Base-by-base conservation (phyloP, 1,140 invertebrate species). In the Drosophila tani region DNA sequence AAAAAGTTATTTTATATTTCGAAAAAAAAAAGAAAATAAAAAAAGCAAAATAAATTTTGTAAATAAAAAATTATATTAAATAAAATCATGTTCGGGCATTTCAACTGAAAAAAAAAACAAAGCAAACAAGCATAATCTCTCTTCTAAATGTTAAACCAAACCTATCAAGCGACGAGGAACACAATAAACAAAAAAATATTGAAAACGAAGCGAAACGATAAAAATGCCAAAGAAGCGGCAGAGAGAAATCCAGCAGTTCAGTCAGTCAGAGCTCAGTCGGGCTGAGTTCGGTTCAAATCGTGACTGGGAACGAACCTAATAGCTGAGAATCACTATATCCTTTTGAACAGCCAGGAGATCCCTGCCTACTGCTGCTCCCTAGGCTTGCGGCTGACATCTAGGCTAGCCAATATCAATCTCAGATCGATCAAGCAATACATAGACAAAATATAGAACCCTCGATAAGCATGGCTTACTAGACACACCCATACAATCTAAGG, bases 381-480 rank as follows among this genome's bases (percentile, higher is more conserved):
- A 21, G 53, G 50, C 45, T 73, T 73, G 57, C 50, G 49, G 56
- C 62, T 51, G 71, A 76, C 51, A 66, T 66, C 62, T 76, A 76
- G 69, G 73, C 62, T 76, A 76, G 74, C 74, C 74, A 76, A 76
- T 66, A 71, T 76, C 45, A 64, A 67, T 75, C 59, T 75, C 65
- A 75, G 75, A 79, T 70, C 50, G 67, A 79, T 74, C 57, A 83
- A 80, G 76, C 77, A 78, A 70, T 83, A 75, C 53, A 87, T 82
- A 86, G 84, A 58, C 63, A 73, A 82, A 76, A 78, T 74, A 74
- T 73, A 74, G 68, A 74, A 74, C 55, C 62, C 70, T 67, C 51
- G 21, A 67, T 79, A 87, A 86, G 82, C 82, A 79, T 82, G 85
- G 82, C 82, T 86, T 86, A 82, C 65, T 74, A 82, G 46, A 85